A percentile compares a stretch with the other conserved stretches of the same genome.
These are phyloP conservation scores for Myotis planiceps DNA, from an alignment of 2,797 vertebrate genomes.

Conservation along the genomic window DNA sequence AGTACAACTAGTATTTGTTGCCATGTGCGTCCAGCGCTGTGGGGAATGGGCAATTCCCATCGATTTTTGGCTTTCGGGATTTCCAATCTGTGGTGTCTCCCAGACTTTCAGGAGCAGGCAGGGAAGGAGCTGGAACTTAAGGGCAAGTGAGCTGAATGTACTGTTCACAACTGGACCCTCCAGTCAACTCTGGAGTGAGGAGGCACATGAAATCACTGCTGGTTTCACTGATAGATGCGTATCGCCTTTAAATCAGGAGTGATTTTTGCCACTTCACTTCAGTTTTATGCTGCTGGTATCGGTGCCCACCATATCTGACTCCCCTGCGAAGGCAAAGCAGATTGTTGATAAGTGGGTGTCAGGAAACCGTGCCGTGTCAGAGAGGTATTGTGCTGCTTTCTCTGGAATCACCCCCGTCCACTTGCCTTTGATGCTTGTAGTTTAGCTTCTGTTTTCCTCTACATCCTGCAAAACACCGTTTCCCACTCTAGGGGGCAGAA, in stretches of 20 bases:
- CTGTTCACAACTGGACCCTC: background rate
- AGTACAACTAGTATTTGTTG: background rate
- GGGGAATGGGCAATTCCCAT: background rate
- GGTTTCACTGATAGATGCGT: background rate
- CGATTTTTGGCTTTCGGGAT: background rate
- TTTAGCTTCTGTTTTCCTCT: background rate
- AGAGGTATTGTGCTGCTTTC: background rate
- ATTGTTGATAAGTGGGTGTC: background rate
- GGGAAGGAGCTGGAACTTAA: background rate
- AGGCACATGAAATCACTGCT: background rate
- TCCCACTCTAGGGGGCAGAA: background rate
- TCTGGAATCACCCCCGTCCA: background rate
- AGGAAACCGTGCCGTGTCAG: background rate
- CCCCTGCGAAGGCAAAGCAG: background rate
- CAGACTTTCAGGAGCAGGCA: background rate
- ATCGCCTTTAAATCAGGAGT: background rate
- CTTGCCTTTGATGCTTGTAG: background rate
- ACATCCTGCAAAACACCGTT: background rate
- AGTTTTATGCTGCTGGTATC: background rate
- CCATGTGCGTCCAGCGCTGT: background rate
- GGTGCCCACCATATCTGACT: background rate
- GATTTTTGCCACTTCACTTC: background rate
- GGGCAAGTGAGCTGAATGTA: background rate
- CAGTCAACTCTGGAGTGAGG: background rate
- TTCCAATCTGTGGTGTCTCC: background rate